These are phyloP conservation scores for Timema cristinae DNA, from an alignment of 2,888 invertebrate genomes.

Conservation along the genomic window DNA sequence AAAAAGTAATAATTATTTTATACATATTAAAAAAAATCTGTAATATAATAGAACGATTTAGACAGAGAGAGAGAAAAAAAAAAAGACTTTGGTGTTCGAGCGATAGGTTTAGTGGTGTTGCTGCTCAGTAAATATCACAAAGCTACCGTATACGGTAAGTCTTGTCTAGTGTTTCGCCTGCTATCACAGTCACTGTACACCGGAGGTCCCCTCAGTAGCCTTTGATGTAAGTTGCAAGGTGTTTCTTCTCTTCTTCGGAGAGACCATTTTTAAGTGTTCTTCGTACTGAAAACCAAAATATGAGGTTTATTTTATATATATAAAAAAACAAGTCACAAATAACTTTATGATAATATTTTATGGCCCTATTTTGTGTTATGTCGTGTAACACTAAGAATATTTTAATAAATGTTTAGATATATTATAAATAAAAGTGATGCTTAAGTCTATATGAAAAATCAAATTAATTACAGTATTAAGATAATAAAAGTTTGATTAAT, in stretches of 20 bases:
- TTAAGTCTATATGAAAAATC: no score
- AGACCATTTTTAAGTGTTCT: constrained; percentile 77
- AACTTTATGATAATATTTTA: no score
- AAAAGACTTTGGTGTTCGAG: neutral
- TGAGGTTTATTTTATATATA: neutral
- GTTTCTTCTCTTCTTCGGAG: constrained; percentile 75
- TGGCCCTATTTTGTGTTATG: no score
- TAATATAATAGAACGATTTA: neutral
- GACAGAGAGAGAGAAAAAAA: neutral
- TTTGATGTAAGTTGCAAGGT: constrained; percentile 69
- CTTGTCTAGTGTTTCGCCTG: neutral
- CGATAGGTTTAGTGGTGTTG: constrained; percentile 4
- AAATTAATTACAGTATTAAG: no score
- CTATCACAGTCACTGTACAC: constrained; percentile 25
- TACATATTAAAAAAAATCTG: constrained; percentile 13
- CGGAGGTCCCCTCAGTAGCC: constrained; percentile 53
- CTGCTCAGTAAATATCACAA: constrained; percentile 22
- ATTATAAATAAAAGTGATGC: no score
- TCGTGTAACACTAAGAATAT: no score
- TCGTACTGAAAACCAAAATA: constrained; percentile 58
- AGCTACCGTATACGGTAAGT: constrained; percentile 9
- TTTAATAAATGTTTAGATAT: no score
- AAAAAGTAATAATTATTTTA: neutral
- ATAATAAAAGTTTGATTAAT: no score
- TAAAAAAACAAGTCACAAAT: no score